Conservation (phyloP, 2,797 vertebrate genomes). For the Sebastes iracundus region DNA sequence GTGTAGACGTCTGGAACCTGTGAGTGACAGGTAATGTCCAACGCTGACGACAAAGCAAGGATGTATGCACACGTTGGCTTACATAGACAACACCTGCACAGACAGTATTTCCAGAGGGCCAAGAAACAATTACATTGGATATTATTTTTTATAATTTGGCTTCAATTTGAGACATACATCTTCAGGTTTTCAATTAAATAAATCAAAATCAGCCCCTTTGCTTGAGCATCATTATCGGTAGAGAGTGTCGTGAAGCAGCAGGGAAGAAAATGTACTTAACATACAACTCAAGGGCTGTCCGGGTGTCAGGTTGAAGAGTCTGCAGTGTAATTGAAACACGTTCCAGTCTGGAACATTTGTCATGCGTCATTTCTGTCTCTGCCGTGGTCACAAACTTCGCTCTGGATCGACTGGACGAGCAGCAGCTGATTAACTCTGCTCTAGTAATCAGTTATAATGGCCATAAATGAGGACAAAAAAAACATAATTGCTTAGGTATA, state of each 20-base stretch:
- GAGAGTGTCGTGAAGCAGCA: background rate
- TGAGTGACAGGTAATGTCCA: slow-evolving; percentile 1
- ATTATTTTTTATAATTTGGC: background rate
- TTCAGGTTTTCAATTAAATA: background rate
- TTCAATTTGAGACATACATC: background rate
- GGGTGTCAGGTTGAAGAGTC: background rate
- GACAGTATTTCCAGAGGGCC: background rate
- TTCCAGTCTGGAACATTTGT: slow-evolving; percentile 4
- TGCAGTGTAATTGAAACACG: background rate
- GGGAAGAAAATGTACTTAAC: background rate
- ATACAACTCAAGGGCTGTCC: background rate
- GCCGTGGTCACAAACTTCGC: background rate
- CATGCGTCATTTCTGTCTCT: background rate
- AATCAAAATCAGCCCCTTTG: background rate
- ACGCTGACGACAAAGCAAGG: background rate
- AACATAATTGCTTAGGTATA: background rate
- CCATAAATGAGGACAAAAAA: background rate
- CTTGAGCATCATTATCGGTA: background rate
- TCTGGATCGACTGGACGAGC: background rate
- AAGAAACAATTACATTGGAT: background rate
- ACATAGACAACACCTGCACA: background rate
- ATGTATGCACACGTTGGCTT: background rate
- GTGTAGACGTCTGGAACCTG: background rate
- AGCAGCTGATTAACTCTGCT: background rate
- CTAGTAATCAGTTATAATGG: background rate